Base-by-base conservation (phyloP, 2,113 vertebrate species). In the Labeo catla region DNA sequence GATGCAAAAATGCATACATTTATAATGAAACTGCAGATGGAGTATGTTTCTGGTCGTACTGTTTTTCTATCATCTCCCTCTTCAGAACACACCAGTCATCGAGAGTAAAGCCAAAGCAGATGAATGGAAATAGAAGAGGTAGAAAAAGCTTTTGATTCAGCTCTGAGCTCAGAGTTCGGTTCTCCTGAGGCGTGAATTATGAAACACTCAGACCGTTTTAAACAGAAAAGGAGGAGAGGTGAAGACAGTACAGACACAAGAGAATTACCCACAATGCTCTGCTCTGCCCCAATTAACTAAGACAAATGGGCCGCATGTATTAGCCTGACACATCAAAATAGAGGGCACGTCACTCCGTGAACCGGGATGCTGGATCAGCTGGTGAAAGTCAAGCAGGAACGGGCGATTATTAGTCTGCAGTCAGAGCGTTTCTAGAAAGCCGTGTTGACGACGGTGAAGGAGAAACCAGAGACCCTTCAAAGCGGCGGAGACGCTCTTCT, bases 401-500 rank as follows among this genome's bases (percentile, higher is more conserved):
- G 36, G 39, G 1, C 0, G 21, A 80, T 80, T 80, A 72, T 45
- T 72, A 49, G n/a, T 47, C n/a, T 34, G 54, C 54, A 21, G 10
- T 80, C 1, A 13, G 78, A 65, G 43, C 4, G 43, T 11, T 81
- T 81, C 79, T 81, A 16, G 43, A 81, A 47, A 59, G 77, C 36
- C 0, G 8, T 10, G 3, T n/a, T 50, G 47, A 52, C 9, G 34
- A 11, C 21, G 10, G 9, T 59, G 19, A 47, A 84, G 47, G 16
- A 92, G 63, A 76, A 59, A 54, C 47, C 63, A 85, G 83, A 70
- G 79, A 70, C 47, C 45, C 89, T 88, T 89, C 76, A 85, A 79
- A 90, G 65, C 73, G 13, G 65, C 1, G 57, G 52, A 82, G 54
- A 59, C 45, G 7, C 23, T 73, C 50, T 66, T 66, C 49, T 74